These are phyloP conservation scores for Archocentrus centrarchus DNA, from an alignment of 2,113 vertebrate genomes.

Conservation along the genomic window DNA sequence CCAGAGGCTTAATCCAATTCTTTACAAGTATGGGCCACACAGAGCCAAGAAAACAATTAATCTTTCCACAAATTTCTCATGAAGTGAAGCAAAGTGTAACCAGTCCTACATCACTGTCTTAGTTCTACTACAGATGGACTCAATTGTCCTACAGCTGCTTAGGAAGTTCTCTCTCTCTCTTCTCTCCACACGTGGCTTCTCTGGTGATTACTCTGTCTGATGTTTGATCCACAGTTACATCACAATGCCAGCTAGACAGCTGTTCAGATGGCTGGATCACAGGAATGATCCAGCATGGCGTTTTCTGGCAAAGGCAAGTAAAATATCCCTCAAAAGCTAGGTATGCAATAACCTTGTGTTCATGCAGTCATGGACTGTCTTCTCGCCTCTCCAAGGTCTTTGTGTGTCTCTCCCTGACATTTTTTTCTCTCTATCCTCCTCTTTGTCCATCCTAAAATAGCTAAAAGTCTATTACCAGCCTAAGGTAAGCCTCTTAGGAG, in stretches of 20 bases:
- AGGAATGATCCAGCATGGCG: slow-evolving; percentile 6
- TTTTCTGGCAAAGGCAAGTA: not conserved
- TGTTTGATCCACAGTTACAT: slow-evolving; percentile 40
- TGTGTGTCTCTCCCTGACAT: slow-evolving; percentile 3
- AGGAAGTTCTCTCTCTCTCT: slow-evolving; percentile 16
- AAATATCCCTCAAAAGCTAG: not conserved
- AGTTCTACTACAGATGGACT: slow-evolving; percentile 27
- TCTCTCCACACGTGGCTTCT: slow-evolving; percentile 34
- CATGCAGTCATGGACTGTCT: not conserved
- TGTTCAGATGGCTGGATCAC: slow-evolving; percentile 35
- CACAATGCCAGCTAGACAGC: slow-evolving; percentile 42
- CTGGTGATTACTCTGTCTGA: slow-evolving; percentile 38
- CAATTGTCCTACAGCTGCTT: slow-evolving; percentile 17
- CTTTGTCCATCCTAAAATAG: slow-evolving; percentile 68
- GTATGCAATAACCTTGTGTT: not conserved
- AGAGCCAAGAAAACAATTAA: not conserved
- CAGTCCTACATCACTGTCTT: slow-evolving; percentile 9
- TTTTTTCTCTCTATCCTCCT: slow-evolving; percentile 34
- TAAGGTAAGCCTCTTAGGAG: slow-evolving; percentile 76
- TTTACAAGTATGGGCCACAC: not conserved
- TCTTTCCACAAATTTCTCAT: not conserved
- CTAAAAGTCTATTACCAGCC: slow-evolving; percentile 77
- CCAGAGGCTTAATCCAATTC: slow-evolving; percentile 19
- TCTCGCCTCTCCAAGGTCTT: not conserved
- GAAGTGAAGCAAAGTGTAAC: not conserved